Evolutionary conservation across 2,888 invertebrate species (phyloP).

Genomic region (Beris chalybata): DNA sequence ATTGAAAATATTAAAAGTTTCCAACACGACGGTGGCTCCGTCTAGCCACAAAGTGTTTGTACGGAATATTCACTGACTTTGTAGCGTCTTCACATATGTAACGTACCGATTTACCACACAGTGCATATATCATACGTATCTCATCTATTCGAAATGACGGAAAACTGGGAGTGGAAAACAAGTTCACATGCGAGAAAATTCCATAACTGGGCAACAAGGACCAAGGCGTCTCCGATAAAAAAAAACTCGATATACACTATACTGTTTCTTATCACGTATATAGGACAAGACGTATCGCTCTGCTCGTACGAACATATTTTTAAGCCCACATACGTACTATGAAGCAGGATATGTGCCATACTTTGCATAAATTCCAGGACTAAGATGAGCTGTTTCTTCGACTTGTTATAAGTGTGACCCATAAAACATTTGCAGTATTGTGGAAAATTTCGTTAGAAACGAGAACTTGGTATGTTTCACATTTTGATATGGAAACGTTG

Average conservation of each 20-base stretch:
- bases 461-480: too few species aligned
- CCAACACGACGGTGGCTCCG: conserved; percentile 3
- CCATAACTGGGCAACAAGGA: conserved; percentile 1
- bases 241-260: neutral
- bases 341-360: neutral
- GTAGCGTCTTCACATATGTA: neutral
- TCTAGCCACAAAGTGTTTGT: neutral
- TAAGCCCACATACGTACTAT: neutral
- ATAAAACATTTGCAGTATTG: too few species aligned
- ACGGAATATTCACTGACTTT: neutral
- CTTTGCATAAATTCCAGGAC: conserved; percentile 10
- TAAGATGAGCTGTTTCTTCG: neutral
- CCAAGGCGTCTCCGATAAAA: neutral
- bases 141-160: conserved; percentile 6
- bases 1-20: conserved; percentile 31
- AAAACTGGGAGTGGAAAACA: neutral
- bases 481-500: too few species aligned
- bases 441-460: too few species aligned
- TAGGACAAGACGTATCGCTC: conserved; percentile 2
- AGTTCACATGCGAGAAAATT: neutral
- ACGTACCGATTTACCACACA: neutral
- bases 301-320: conserved; percentile 12
- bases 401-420: too few species aligned
- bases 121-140: neutral
- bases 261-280: conserved; percentile 12